phyloP scores from a whole-genome alignment of 2,113 vertebrate genomes.

The Grammomys surdaster region DNA sequence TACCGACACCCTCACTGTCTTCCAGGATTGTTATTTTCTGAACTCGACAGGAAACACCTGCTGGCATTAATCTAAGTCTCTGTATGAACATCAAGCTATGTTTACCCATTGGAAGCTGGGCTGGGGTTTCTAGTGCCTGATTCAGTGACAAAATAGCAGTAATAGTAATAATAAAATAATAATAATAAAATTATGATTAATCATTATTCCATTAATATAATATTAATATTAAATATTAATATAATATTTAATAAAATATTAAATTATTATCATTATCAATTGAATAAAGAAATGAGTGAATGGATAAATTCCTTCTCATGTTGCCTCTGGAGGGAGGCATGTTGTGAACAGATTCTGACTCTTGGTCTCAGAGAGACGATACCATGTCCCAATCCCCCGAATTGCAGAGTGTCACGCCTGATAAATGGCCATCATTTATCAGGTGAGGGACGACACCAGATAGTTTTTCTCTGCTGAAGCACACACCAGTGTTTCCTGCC shows the following conservation, averaged over 20 bases:
- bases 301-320: too few relatives aligned
- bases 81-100: neutral
- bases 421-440: conserved; percentile 56
- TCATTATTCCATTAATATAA: too few relatives aligned
- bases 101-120: neutral
- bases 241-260: too few relatives aligned
- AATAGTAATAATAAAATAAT: too few relatives aligned
- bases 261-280: neutral
- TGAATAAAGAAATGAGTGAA: neutral
- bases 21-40: neutral
- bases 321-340: neutral
- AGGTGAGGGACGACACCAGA: conserved; percentile 26
- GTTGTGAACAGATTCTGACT: neutral
- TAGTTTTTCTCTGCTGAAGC: neutral
- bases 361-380: neutral
- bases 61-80: neutral
- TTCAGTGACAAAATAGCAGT: neutral
- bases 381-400: conserved; percentile 11
- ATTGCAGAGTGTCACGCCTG: conserved; percentile 43
- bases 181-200: too few relatives aligned
- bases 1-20: too few relatives aligned
- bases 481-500: conserved; percentile 2
- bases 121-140: too few relatives aligned
- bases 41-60: neutral
- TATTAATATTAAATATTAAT: too few relatives aligned